A percentile compares a stretch with the other conserved stretches of the same genome.
These are phyloP conservation scores for Orthosia gracilis DNA, from an alignment of 2,888 invertebrate species.

Conservation along the genomic window DNA sequence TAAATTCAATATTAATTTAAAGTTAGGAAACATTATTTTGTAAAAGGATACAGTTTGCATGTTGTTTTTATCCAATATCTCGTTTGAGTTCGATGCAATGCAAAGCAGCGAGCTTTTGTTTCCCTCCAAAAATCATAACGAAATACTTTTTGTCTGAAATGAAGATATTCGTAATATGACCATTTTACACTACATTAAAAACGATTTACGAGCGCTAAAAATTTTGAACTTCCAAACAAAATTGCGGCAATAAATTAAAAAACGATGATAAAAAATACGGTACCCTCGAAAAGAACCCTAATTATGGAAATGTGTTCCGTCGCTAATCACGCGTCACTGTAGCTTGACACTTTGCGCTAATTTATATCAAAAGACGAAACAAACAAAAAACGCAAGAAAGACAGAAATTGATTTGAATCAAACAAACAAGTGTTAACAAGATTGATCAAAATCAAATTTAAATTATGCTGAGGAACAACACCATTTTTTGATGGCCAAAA, in stretches of 20 bases:
- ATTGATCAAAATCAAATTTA: background rate
- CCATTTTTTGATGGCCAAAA: background rate
- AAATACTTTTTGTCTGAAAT: background rate
- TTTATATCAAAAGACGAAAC: constrained; percentile 62
- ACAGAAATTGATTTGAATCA: background rate
- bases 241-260: constrained; percentile 76
- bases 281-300: constrained; percentile 65
- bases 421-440: background rate
- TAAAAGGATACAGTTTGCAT: no score
- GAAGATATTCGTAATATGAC: constrained; percentile 14
- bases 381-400: background rate
- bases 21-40: no score
- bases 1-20: background rate
- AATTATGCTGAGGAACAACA: background rate
- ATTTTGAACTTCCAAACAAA: constrained; percentile 61
- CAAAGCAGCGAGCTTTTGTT: no score
- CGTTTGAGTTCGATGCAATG: background rate
- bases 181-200: constrained; percentile 58
- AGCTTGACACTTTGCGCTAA: constrained; percentile 81
- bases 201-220: constrained; percentile 38
- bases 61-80: no score
- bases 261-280: constrained; percentile 70
- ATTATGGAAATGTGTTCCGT: constrained; percentile 81
- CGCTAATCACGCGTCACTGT: constrained; percentile 83
- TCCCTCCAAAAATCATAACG: no score